Percentiles rank a stretch among this genome's conserved stretches.
These are phyloP conservation scores for Crotalus helleri DNA, from an alignment of 2,113 vertebrate genomes.

Conservation along the genomic window DNA sequence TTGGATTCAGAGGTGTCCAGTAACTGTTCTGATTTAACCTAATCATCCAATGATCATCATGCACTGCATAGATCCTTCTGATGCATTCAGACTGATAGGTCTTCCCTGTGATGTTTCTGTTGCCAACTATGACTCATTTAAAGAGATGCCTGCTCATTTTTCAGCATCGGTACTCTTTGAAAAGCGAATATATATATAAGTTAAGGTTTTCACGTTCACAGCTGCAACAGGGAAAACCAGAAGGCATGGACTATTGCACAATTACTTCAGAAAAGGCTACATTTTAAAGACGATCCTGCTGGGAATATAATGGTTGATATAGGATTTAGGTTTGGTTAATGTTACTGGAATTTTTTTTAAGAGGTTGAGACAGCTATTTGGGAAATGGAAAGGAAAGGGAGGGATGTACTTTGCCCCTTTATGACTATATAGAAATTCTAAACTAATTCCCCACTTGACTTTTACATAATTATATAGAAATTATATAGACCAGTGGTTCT, in stretches of 20 bases:
- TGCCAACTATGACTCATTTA: constrained; percentile 42
- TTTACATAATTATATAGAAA: too few species aligned
- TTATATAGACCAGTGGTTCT: too few species aligned
- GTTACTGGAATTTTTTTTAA: constrained; percentile 50
- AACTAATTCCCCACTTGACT: too few species aligned
- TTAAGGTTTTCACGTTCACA: too few species aligned
- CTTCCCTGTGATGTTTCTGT: neutral
- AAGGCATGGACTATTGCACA: constrained; percentile 48
- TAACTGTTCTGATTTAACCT: too few species aligned
- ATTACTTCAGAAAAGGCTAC: constrained; percentile 33
- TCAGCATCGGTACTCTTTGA: constrained; percentile 18
- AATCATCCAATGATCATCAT: neutral
- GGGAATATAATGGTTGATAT: constrained; percentile 51
- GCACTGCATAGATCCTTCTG: constrained; percentile 9
- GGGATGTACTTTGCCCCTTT: too few species aligned
- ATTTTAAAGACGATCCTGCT: constrained; percentile 50
- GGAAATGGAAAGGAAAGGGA: constrained; percentile 42
- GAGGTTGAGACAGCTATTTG: constrained; percentile 51
- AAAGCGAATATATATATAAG: too few species aligned
- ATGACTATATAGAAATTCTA: too few species aligned
- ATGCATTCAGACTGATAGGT: constrained; percentile 16
- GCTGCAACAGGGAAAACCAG: constrained; percentile 27
- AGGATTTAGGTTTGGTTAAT: constrained; percentile 48
- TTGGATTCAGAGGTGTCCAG: neutral
- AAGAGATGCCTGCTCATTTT: constrained; percentile 34